Evolutionary conservation across 2,113 vertebrate genomes (phyloP).

Genomic region (Spea bombifrons): DNA sequence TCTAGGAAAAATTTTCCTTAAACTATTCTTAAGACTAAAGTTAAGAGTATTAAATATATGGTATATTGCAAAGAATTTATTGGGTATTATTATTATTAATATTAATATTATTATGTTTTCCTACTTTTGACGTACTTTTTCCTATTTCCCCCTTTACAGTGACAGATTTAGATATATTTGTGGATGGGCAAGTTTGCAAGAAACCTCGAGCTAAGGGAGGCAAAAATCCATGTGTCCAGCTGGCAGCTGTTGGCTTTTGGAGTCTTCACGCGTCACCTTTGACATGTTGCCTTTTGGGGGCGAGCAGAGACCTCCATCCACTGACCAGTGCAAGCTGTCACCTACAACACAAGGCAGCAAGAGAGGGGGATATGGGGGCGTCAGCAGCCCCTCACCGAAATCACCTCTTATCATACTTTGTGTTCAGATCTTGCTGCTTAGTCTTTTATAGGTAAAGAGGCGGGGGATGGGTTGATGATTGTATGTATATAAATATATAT

Average conservation of each 20-base stretch:
- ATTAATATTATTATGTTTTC: neutral
- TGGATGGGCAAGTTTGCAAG: constrained; percentile 70
- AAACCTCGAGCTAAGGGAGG: constrained; percentile 70
- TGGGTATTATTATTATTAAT: too few relatives aligned
- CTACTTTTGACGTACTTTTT: neutral
- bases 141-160: constrained; percentile 61
- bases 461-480: too few relatives aligned
- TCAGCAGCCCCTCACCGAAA: constrained; percentile 25
- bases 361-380: constrained; percentile 33
- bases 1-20: too few relatives aligned
- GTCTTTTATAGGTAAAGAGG: too few relatives aligned
- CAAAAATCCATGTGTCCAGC: constrained; percentile 78
- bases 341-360: constrained; percentile 54
- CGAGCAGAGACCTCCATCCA: constrained; percentile 68
- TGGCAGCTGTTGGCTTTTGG: constrained; percentile 83
- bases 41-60: too few relatives aligned
- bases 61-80: too few relatives aligned
- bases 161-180: constrained; percentile 73
- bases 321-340: constrained; percentile 82
- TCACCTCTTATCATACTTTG: neutral
- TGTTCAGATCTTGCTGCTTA: too few relatives aligned
- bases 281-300: constrained; percentile 73
- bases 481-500: too few relatives aligned
- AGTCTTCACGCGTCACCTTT: constrained; percentile 90
- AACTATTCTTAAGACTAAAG: too few relatives aligned